Percentiles rank a stretch among this genome's conserved stretches.
Evolutionary conservation across 2,888 invertebrate species (phyloP).

Genomic region (Pinctada fucata): DNA sequence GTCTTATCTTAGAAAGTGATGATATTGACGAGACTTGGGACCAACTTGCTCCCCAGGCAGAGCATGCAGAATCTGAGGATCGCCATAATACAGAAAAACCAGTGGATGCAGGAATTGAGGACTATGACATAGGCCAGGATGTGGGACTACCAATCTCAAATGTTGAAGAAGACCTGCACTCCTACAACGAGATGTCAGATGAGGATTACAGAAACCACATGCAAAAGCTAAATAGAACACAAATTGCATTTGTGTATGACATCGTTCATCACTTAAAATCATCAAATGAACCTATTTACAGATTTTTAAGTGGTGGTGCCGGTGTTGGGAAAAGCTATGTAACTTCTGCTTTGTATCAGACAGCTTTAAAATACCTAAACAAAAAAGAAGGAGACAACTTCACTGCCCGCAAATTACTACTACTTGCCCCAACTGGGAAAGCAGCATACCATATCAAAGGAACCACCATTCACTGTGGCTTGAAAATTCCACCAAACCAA

Average conservation of each 20-base stretch:
- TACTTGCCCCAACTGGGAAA: constrained; percentile 52
- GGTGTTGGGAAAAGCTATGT: constrained; percentile 53
- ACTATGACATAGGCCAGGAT: constrained; percentile 46
- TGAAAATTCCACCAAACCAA: constrained; percentile 35
- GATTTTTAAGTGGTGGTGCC: constrained; percentile 49
- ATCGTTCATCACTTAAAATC: constrained; percentile 44
- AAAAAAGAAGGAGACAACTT: constrained; percentile 40
- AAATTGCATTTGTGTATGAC: constrained; percentile 46
- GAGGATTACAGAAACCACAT: constrained; percentile 43
- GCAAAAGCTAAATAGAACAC: constrained; percentile 42
- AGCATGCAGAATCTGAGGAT: constrained; percentile 37
- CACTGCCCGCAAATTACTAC: constrained; percentile 25
- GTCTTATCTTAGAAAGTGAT: constrained; percentile 29
- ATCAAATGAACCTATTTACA: constrained; percentile 36
- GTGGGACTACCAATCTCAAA: constrained; percentile 36
- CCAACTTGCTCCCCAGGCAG: constrained; percentile 41
- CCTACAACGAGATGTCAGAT: constrained; percentile 43
- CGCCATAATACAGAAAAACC: constrained; percentile 2
- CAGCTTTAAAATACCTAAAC: constrained; percentile 40
- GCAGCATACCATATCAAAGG: constrained; percentile 43
- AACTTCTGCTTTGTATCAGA: constrained; percentile 49
- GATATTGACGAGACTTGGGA: constrained; percentile 39
- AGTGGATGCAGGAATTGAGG: constrained; percentile 35
- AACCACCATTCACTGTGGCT: constrained; percentile 30
- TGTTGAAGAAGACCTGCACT: constrained; percentile 13